Conservation (phyloP, 2,797 vertebrate genomes). For the Halcyon leucocephala region DNA sequence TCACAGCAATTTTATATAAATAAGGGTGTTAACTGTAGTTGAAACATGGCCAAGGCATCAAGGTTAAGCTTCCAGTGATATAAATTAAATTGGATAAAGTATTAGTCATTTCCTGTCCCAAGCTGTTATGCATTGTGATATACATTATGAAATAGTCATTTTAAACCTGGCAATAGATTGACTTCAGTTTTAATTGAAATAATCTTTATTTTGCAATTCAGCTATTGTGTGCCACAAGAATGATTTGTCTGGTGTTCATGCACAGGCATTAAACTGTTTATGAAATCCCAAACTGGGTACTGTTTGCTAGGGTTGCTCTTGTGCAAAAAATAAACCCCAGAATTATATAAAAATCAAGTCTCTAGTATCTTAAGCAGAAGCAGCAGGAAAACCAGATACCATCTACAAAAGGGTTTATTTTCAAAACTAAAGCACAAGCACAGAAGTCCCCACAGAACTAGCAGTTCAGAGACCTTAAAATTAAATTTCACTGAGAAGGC, state of each 20-base stretch:
- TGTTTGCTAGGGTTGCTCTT: neutral
- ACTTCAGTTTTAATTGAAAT: constrained; percentile 46
- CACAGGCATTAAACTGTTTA: neutral
- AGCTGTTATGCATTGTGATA: neutral
- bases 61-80: constrained; percentile 50
- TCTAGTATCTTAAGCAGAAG: neutral
- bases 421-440: neutral
- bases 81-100: constrained; percentile 48
- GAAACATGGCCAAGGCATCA: constrained; percentile 19
- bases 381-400: neutral
- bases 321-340: neutral
- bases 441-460: neutral
- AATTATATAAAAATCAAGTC: neutral
- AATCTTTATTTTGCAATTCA: constrained; percentile 46
- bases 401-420: neutral
- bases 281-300: neutral
- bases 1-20: neutral
- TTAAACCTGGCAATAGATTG: constrained; percentile 1
- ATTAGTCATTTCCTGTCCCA: constrained; percentile 49
- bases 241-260: neutral
- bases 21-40: constrained; percentile 5
- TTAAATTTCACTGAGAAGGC: neutral
- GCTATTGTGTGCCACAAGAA: neutral
- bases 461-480: neutral
- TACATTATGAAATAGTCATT: constrained; percentile 37